Conservation (phyloP, 2,888 invertebrate genomes). For the Drosophila bunnanda region DNA sequence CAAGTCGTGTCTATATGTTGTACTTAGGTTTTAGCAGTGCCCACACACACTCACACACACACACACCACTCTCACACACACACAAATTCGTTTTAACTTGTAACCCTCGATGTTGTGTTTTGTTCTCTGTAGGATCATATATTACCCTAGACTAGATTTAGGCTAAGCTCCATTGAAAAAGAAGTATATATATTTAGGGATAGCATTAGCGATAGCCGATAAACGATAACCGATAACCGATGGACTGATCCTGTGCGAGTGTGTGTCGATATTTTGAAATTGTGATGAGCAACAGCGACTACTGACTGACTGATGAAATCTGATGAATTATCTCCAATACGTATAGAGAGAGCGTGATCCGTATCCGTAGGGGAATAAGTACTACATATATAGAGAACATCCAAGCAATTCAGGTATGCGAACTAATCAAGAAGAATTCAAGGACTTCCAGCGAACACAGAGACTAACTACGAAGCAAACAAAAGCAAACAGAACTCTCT, state of each 20-base stretch:
- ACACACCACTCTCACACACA: background rate
- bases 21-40: conserved; percentile 71
- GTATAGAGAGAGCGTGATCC: conserved; percentile 53
- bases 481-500: conserved; percentile 61
- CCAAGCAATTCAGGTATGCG: conserved; percentile 81
- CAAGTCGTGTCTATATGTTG: conserved; percentile 68
- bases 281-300: conserved; percentile 68
- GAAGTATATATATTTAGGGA: conserved; percentile 25
- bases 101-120: conserved; percentile 69
- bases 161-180: conserved; percentile 53
- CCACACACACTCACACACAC: conserved; percentile 13
- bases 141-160: conserved; percentile 49
- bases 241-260: conserved; percentile 63
- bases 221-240: conserved; percentile 39
- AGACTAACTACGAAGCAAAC: conserved; percentile 51
- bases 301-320: conserved; percentile 71
- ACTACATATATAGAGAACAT: conserved; percentile 60
- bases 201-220: conserved; percentile 27
- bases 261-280: conserved; percentile 58
- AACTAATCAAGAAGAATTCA: conserved; percentile 69
- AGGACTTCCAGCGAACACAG: conserved; percentile 71
- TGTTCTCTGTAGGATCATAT: conserved; percentile 55
- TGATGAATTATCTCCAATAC: conserved; percentile 46
- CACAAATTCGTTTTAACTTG: conserved; percentile 57
- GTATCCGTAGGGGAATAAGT: conserved; percentile 49